Base-by-base conservation (phyloP, 2,797 vertebrate genomes). In the Poeciliopsis presidionis region DNA sequence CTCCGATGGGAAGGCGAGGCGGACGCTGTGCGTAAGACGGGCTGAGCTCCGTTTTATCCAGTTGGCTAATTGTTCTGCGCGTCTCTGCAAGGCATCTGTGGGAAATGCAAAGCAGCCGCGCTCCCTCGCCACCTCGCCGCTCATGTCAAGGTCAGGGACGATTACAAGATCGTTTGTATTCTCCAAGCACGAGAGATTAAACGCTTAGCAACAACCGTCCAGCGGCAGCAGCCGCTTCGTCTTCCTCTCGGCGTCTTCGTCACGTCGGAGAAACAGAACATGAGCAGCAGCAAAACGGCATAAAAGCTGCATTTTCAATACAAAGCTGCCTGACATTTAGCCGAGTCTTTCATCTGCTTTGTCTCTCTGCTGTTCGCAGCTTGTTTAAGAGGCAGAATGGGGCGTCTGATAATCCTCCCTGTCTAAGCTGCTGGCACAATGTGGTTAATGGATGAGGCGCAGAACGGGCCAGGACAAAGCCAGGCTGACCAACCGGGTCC, bases 81-180 rank as follows among this genome's bases (percentile, higher is more conserved):
- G 88, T 91, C 90, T 89, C 87, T 14, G 46, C 30, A 81, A 89
- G 92, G 89, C 72, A 79, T 92, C 81, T 61, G 88, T 89, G 82
- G 90, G 93, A 93, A 93, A 94, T 82, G 78, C 87, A 93, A 90
- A 91, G 79, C 81, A 87, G 13, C 41, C 28, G 75, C 28, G 84
- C 78, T 89, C 84, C 82, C 70, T 25, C 71, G 82, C 73, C 84
- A 85, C 86, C 88, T 92, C 91, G 53, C 89, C 84, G 91, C 81
- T 86, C 79, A 87, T 93, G 93, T 87, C 94, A 95, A 95, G 94
- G 95, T 95, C 94, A 84, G 85, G 90, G 90, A 90, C 86, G 89
- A 95, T 94, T 94, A 95, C 90, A 83, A 92, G 90, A 94, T 91
- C 81, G 90, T 93, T 93, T 93, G 91, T 94, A 93, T 95, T 95